phyloP scores from a whole-genome alignment of 2,888 invertebrate genomes.

The Phytoseiulus persimilis region DNA sequence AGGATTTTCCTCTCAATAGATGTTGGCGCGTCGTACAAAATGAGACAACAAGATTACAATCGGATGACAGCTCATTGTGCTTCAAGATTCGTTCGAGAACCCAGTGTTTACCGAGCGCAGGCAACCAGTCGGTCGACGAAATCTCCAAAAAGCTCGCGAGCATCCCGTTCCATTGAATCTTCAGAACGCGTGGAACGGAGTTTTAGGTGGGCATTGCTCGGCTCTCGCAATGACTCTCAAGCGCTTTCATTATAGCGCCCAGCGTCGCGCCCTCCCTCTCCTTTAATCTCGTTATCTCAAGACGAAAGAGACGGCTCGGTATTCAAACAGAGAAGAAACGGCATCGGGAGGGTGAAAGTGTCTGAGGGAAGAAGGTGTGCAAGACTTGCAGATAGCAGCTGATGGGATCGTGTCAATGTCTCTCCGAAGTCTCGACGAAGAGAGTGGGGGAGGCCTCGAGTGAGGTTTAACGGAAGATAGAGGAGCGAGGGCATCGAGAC shows the following conservation, averaged over 20 bases:
- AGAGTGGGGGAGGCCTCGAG: too few species aligned
- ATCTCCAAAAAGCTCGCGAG: neutral
- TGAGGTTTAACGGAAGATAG: too few species aligned
- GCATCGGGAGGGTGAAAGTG: neutral
- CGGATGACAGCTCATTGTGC: neutral
- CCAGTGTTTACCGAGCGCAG: neutral
- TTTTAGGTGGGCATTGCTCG: neutral
- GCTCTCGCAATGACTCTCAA: neutral
- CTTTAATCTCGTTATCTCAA: neutral
- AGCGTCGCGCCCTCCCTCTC: neutral
- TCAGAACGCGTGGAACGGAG: neutral
- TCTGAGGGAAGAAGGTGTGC: neutral
- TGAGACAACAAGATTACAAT: neutral
- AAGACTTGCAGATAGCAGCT: neutral
- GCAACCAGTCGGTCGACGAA: neutral
- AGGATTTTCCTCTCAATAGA: neutral
- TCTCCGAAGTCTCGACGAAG: too few species aligned
- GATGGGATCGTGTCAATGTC: too few species aligned
- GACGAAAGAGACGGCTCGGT: neutral
- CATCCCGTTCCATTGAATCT: neutral
- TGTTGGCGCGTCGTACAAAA: neutral
- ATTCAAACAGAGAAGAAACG: neutral
- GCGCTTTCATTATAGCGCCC: neutral
- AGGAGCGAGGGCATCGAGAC: too few species aligned
- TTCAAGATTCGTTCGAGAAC: neutral